Evolutionary conservation across 2,888 invertebrate species (phyloP).

Genomic region (Lycia hirtaria): DNA sequence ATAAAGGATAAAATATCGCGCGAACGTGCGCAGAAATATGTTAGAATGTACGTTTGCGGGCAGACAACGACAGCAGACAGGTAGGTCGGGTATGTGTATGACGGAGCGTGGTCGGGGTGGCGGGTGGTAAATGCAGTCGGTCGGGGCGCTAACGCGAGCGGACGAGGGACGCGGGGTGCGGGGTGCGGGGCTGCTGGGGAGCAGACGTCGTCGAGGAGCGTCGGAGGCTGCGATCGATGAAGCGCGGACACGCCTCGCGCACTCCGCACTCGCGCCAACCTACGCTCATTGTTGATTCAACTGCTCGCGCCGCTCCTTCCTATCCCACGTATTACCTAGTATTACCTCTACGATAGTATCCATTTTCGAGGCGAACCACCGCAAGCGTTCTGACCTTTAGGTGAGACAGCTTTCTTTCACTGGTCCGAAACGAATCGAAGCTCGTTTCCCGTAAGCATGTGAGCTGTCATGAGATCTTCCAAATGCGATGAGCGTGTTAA

Average conservation of each 20-base stretch:
- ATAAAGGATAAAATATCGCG: conserved; percentile 38
- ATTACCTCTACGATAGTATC: conserved; percentile 8
- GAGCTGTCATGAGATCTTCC: conserved; percentile 76
- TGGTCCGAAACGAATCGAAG: conserved; percentile 54
- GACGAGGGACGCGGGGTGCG: conserved; percentile 60
- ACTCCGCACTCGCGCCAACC: conserved; percentile 62
- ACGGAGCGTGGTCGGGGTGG: conserved; percentile 52
- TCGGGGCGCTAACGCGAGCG: conserved; percentile 82
- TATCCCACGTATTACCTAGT: conserved; percentile 34
- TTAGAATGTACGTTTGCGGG: conserved; percentile 51
- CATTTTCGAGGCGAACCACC: conserved; percentile 21
- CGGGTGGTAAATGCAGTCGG: conserved; percentile 84
- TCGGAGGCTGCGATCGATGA: conserved; percentile 85
- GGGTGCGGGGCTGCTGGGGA: conserved; percentile 51
- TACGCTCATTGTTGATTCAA: conserved; percentile 75
- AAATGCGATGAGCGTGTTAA: conserved; percentile 82
- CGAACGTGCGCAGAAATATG: conserved; percentile 56
- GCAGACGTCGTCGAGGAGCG: conserved; percentile 83
- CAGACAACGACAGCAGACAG: conserved; percentile 66
- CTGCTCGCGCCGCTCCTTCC: conserved; percentile 53
- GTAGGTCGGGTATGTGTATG: conserved; percentile 56
- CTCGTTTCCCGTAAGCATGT: conserved; percentile 55
- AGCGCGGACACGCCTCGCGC: conserved; percentile 85
- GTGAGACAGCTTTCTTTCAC: conserved; percentile 37
- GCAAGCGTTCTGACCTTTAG: conserved; percentile 25